phyloP scores from a whole-genome alignment of 2,888 invertebrate genomes.

The Drosophila mulleri region DNA sequence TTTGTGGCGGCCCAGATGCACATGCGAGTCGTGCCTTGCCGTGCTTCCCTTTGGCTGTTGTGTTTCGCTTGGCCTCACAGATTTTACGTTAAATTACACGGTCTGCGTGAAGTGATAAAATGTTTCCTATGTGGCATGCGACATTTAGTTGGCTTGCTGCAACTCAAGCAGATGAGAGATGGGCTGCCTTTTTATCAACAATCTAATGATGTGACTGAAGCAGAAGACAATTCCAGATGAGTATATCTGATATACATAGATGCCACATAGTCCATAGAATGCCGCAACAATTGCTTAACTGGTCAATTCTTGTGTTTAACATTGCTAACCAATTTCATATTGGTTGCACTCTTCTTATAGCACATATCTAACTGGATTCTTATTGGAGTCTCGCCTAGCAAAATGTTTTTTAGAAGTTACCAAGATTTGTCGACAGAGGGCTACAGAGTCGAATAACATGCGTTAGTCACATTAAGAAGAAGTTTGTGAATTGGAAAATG shows the following conservation, averaged over 20 bases:
- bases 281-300: background rate
- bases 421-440: background rate
- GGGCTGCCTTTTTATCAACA: slow-evolving; percentile 37
- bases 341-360: background rate
- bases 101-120: slow-evolving; percentile 84
- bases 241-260: slow-evolving; percentile 26
- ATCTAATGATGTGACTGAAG: slow-evolving; percentile 30
- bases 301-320: too few species aligned
- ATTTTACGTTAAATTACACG: slow-evolving; percentile 85
- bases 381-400: background rate
- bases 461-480: background rate
- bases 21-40: slow-evolving; percentile 18
- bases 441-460: background rate
- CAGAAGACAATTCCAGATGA: slow-evolving; percentile 31
- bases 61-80: slow-evolving; percentile 59
- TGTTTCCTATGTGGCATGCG: slow-evolving; percentile 70
- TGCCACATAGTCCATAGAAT: slow-evolving; percentile 1
- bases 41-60: slow-evolving; percentile 15
- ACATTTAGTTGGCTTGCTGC: slow-evolving; percentile 55
- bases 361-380: background rate
- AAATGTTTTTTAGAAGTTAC: background rate
- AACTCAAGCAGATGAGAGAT: slow-evolving; percentile 34
- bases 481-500: background rate
- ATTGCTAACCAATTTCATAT: too few species aligned
- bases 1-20: slow-evolving; percentile 68